Percentiles rank a stretch among this genome's conserved stretches.
These are phyloP conservation scores for Ricordea florida DNA, from an alignment of 92 coral and sea anemone species.

Conservation along the genomic window DNA sequence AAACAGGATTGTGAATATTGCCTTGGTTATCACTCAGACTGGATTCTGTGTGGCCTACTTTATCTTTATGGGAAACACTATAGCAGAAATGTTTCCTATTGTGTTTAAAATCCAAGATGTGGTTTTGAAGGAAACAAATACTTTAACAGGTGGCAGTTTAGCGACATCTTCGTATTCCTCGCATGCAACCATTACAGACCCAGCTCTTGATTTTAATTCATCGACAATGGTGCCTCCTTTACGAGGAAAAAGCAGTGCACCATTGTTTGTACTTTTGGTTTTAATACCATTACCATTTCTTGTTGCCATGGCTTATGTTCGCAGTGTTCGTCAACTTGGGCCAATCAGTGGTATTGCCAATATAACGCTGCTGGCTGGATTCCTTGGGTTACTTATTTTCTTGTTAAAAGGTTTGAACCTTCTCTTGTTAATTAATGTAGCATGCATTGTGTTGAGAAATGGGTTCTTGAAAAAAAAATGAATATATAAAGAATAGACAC, in stretches of 20 bases:
- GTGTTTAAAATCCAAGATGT: slow-evolving; percentile 1
- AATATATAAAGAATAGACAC: background rate
- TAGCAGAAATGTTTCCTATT: slow-evolving; percentile 84
- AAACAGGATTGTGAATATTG: slow-evolving; percentile 73
- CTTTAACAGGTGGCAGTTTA: no score
- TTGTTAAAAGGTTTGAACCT: slow-evolving; percentile 72
- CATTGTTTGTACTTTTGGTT: slow-evolving; percentile 71
- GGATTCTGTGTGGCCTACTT: slow-evolving; percentile 95
- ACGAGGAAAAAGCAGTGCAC: slow-evolving; percentile 60
- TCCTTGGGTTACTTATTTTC: slow-evolving; percentile 79
- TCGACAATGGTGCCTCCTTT: slow-evolving; percentile 49
- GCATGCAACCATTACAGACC: no score
- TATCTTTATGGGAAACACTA: slow-evolving; percentile 94
- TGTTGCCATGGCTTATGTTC: slow-evolving; percentile 79
- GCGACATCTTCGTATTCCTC: no score
- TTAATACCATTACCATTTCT: slow-evolving; percentile 90
- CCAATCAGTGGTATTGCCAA: slow-evolving; percentile 95
- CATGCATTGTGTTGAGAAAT: background rate
- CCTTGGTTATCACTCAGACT: slow-evolving; percentile 85
- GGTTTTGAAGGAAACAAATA: no score
- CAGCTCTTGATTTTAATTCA: no score
- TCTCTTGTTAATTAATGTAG: background rate
- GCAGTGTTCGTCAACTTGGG: slow-evolving; percentile 89
- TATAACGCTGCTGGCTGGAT: slow-evolving; percentile 84
- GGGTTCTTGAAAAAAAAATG: no score